Conservation (phyloP, 2,888 invertebrate genomes). For the Morpho deidamia region DNA sequence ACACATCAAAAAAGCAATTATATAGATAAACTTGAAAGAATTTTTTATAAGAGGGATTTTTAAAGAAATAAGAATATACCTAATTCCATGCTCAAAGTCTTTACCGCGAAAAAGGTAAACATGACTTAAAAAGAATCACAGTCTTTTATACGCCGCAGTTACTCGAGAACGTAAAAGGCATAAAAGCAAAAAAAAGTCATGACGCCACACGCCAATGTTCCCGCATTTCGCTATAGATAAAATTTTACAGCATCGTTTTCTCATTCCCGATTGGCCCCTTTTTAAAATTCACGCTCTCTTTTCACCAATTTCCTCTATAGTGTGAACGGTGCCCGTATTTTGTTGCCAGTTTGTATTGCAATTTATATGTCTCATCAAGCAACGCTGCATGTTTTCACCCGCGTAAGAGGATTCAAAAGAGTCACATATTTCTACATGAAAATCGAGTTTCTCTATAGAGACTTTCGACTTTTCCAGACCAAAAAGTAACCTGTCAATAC, state of each 20-base stretch:
- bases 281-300: conserved; percentile 27
- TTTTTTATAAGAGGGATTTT: too few species aligned
- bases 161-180: neutral
- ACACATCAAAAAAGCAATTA: too few species aligned
- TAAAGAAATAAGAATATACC: too few species aligned
- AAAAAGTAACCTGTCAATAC: too few species aligned
- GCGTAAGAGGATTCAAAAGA: neutral
- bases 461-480: too few species aligned
- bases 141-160: conserved; percentile 4
- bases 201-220: conserved; percentile 7
- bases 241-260: conserved; percentile 35
- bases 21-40: too few species aligned
- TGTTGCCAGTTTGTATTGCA: neutral
- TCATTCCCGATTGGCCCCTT: conserved; percentile 30
- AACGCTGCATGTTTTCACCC: neutral
- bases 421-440: too few species aligned
- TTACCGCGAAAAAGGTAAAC: neutral
- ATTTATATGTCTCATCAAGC: neutral
- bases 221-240: conserved; percentile 30
- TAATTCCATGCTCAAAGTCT: too few species aligned
- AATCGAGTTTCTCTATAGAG: too few species aligned
- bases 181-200: neutral
- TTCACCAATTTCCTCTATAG: conserved; percentile 20
- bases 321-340: conserved; percentile 6
- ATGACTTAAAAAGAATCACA: neutral